Evolutionary conservation across 92 coral and sea anemone species (phyloP).

Genomic region (Virgularia gustaviana): DNA sequence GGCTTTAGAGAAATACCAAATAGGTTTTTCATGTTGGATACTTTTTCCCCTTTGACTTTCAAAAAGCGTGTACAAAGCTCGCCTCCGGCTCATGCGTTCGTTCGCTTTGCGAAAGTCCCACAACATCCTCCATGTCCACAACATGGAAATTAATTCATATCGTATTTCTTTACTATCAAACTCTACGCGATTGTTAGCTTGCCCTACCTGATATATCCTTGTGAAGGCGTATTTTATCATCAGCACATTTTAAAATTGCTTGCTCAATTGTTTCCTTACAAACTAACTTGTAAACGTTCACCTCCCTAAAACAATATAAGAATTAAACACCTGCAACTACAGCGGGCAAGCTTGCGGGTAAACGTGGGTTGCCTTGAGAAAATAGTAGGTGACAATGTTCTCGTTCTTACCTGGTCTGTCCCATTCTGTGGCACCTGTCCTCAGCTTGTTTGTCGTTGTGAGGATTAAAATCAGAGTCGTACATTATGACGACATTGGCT

Average conservation of each 20-base stretch:
- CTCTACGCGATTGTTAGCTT: neutral
- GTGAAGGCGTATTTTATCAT: constrained; percentile 73
- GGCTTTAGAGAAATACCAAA: no score
- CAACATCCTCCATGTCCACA: no score
- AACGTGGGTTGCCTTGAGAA: neutral
- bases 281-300: constrained; percentile 77
- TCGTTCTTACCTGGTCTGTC: constrained; percentile 82
- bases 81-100: no score
- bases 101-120: no score
- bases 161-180: neutral
- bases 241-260: constrained; percentile 76
- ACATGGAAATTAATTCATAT: no score
- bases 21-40: no score
- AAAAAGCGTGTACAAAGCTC: no score
- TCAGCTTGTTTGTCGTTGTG: constrained; percentile 97
- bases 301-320: constrained; percentile 52
- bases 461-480: constrained; percentile 91
- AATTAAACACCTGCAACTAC: neutral
- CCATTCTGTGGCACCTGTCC: constrained; percentile 91
- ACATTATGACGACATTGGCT: constrained; percentile 86
- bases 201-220: constrained; percentile 64
- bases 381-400: neutral
- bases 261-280: constrained; percentile 76
- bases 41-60: no score
- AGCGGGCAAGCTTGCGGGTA: neutral